Base-by-base conservation (phyloP, 2,113 vertebrate genomes). In the Ameiurus melas region DNA sequence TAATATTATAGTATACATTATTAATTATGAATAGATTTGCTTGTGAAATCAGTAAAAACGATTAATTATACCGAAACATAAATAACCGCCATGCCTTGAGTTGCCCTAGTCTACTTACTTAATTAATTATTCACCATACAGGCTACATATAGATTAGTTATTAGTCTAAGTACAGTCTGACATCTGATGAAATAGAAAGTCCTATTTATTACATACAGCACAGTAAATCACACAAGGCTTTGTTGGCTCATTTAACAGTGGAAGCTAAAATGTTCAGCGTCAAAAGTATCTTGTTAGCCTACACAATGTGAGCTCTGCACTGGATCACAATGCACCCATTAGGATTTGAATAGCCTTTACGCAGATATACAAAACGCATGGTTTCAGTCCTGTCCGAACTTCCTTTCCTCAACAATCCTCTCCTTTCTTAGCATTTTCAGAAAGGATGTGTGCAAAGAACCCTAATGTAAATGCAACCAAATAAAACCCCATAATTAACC, bases 381-480 rank as follows among this genome's bases (percentile, higher is more conserved):
- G 92, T 92, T 90, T 64, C 90, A 85, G 92, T 92, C 90, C 92
- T 86, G 92, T 94, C 93, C 89, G 43, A 84, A 92, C 93, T 94
- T 94, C 94, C 94, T 91, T 93, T 93, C 89, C 88, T 94, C 60
- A 92, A 92, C 92, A 93, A 91, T 89, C 90, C 91, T 90, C 80
- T 84, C 91, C 88, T 93, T 93, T 94, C 91, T 93, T 92, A 84
- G 78, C 55, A 86, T 81, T 92, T 92, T 89, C 87, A 91, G 81
- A 94, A 89, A 94, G 94, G 94, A 95, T 94, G 93, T 93, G 87
- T 89, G 83, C 91, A 83, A 85, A 91, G 92, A 89, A 93, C 94
- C 94, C 91, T 91, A 88, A 96, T 96, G 95, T 93, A 96, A 96
- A 96, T 96, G 79, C 91, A 93, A 66, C 89, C 93, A 95, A 95